Conservation (phyloP, 1,140 invertebrate genomes). For the Hyles euphorbiae region DNA sequence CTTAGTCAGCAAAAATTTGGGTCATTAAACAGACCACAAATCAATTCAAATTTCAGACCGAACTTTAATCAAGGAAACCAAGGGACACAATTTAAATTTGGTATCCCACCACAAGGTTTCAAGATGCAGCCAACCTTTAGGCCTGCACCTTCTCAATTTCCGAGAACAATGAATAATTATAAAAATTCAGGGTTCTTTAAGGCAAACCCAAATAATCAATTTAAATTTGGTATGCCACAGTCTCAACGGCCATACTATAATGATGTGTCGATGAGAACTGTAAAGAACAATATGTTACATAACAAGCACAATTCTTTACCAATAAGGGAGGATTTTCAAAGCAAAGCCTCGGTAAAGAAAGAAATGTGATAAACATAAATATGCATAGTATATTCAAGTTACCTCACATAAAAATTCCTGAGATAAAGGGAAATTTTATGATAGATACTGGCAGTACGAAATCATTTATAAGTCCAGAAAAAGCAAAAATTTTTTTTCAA, state of each 20-base stretch:
- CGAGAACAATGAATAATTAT: not conserved
- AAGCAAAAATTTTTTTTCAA: slow-evolving; percentile 20
- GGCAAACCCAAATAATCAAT: not conserved
- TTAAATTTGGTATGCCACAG: slow-evolving; percentile 1
- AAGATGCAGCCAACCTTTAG: not conserved
- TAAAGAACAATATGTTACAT: not conserved
- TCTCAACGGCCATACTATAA: not conserved
- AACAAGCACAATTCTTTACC: not conserved
- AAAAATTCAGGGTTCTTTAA: not conserved
- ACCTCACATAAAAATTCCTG: slow-evolving; percentile 21
- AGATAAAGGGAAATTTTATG: slow-evolving; percentile 19
- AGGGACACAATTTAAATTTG: not conserved
- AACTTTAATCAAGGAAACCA: not conserved
- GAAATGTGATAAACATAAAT: not conserved
- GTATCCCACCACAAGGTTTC: not conserved
- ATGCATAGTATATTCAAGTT: slow-evolving; percentile 8
- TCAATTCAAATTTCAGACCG: not conserved
- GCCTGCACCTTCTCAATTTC: not conserved
- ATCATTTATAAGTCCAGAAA: slow-evolving; percentile 28
- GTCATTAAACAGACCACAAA: too few relatives aligned
- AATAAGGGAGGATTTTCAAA: not conserved
- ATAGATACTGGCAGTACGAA: slow-evolving; percentile 33
- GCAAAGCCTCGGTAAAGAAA: slow-evolving; percentile 5
- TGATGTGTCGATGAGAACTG: not conserved
- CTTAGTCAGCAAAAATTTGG: too few relatives aligned